Conservation (phyloP, 2,113 vertebrate species). For the Hirundichthys speculiger region DNA sequence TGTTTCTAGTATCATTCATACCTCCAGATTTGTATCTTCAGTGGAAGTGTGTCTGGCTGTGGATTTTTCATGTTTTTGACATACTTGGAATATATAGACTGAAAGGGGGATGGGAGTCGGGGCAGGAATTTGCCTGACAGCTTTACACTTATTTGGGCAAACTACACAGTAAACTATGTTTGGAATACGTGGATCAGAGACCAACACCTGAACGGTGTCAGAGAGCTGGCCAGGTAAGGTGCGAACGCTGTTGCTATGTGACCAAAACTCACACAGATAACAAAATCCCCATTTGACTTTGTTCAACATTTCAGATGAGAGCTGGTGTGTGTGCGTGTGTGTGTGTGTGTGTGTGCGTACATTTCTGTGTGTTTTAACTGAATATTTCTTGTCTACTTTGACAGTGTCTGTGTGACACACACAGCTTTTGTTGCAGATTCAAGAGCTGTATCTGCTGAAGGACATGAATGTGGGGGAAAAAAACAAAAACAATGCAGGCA, state of each 20-base stretch:
- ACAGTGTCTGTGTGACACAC: no score
- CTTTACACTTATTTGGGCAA: background rate
- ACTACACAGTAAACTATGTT: background rate
- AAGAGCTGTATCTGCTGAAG: background rate
- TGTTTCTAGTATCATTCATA: no score
- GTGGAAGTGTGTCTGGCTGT: background rate
- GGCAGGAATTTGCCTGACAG: background rate
- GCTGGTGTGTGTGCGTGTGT: no score
- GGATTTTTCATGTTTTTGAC: background rate
- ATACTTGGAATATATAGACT: no score
- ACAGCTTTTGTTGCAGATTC: background rate
- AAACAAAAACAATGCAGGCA: conserved; percentile 35
- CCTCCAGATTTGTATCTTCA: background rate
- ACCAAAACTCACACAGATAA: background rate
- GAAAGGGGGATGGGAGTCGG: background rate
- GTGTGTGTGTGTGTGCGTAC: no score
- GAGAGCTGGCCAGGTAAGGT: conserved; percentile 8
- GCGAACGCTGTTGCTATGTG: no score
- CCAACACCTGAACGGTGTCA: background rate
- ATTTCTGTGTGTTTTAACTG: no score
- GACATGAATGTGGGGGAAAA: background rate
- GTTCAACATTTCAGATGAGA: no score
- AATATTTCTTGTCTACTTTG: no score
- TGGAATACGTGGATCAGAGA: conserved; percentile 6
- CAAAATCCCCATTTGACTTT: no score